A percentile compares a stretch with the other conserved stretches of the same genome.
Evolutionary conservation across 2,797 vertebrate species (phyloP).

Genomic region (Cottoperca gobio): DNA sequence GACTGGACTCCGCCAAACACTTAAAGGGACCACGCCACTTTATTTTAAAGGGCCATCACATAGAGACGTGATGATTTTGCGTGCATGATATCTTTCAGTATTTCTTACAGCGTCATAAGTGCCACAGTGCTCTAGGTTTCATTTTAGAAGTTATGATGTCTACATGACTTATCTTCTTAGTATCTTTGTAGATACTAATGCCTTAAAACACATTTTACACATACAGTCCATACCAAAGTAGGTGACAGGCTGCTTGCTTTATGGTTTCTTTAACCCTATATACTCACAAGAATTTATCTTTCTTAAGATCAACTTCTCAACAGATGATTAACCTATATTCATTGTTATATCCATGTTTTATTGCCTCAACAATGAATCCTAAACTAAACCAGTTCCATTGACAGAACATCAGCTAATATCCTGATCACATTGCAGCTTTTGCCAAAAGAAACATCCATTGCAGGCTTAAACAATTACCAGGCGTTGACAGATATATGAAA

Average conservation of each 20-base stretch:
- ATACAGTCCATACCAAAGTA: conserved; percentile 83
- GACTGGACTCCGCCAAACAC: conserved; percentile 48
- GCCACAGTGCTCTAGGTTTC: conserved; percentile 65
- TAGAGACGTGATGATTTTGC: conserved; percentile 59
- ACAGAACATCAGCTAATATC: background rate
- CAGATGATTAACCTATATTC: background rate
- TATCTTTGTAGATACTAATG: conserved; percentile 79
- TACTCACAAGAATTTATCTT: conserved; percentile 13
- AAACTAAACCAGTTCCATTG: conserved; percentile 13
- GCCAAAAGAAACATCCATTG: conserved; percentile 49
- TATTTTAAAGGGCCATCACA: conserved; percentile 55
- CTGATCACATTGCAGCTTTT: conserved; percentile 35
- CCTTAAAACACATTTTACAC: conserved; percentile 84
- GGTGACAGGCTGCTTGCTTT: conserved; percentile 68
- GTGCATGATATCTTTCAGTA: conserved; percentile 73
- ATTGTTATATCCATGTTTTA: conserved; percentile 20
- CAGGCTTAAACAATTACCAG: conserved; percentile 36
- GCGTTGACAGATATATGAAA: conserved; percentile 63
- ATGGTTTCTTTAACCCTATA: conserved; percentile 42
- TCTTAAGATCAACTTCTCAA: conserved; percentile 15
- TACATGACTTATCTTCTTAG: conserved; percentile 63
- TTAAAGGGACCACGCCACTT: conserved; percentile 59
- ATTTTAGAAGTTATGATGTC: conserved; percentile 65
- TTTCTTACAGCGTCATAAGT: conserved; percentile 66
- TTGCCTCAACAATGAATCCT: background rate